phyloP scores from a whole-genome alignment of 1,140 invertebrate species.

The Temnothorax curvispinosus region DNA sequence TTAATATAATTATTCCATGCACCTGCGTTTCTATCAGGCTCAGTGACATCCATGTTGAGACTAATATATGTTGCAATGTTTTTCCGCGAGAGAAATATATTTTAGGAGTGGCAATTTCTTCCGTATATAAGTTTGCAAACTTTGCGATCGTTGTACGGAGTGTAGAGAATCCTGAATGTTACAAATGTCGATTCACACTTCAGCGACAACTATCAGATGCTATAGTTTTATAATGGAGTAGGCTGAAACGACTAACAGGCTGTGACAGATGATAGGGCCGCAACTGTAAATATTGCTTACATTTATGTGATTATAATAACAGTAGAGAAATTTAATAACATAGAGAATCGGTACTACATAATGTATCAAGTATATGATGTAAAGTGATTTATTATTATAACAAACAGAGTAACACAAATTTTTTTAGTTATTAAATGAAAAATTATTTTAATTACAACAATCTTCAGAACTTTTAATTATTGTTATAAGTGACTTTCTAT shows the following conservation, averaged over 20 bases:
- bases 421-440: not conserved
- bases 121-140: not conserved
- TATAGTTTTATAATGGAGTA: not conserved
- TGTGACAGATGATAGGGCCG: not conserved
- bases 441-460: too few species aligned
- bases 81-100: not conserved
- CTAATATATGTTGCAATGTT: not conserved
- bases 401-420: not conserved
- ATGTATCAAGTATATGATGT: not conserved
- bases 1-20: not conserved
- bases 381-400: not conserved
- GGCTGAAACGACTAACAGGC: not conserved
- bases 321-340: not conserved
- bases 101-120: not conserved
- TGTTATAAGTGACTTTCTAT: too few species aligned
- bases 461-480: too few species aligned
- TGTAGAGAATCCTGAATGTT: not conserved
- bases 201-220: not conserved
- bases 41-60: not conserved
- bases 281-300: not conserved
- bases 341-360: not conserved
- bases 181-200: not conserved
- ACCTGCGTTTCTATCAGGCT: not conserved
- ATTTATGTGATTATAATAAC: not conserved
- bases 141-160: not conserved